Base-by-base conservation (phyloP, 2,888 invertebrate genomes). In the Drosophila paucipuncta region DNA sequence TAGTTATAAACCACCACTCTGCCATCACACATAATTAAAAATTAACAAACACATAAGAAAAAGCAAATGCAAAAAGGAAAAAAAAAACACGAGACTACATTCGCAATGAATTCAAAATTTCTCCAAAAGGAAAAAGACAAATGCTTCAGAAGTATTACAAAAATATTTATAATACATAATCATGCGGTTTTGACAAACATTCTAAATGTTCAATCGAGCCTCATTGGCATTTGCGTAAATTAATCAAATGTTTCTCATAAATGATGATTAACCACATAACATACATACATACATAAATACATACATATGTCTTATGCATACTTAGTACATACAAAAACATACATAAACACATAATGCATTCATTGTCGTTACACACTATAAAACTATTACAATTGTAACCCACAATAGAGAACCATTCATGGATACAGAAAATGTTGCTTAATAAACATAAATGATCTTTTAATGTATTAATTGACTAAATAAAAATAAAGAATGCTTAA, bases 401-500 rank as follows among this genome's bases (percentile, higher is more conserved):
- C 74, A 77, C 74, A 80, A 76, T 75, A 73, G 43, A 60, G 55
- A 80, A 65, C 63, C 58, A 70, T 73, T 71, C 69, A 77, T 85
- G 75, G 73, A 85, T 78, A 83, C 81, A 76, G 72, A 80, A 65
- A 90, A 90, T 76, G 91, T 87, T 87, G 87, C 87, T 90, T 91
- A 82, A 86, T 80, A 83, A 83, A 85, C 83, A 91, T 74, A 81
- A 82, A 82, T 52, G 69, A 90, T 85, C 88, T 87, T 87, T 87
- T 90, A 90, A 73, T 82, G 82, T 83, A 82, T 76, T 74, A 84
- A 75, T 73, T 78, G 78, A 86, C 55, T 86, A 90, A 84, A 89
- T 80, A 88, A 88, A 83, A 88, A 90, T 91, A 90, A 90, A 91
- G 87, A 78, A 90, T 91, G 89, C 91, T 81, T 85, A 91, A 91